These are phyloP conservation scores for Amblyjoppa proteus DNA, from an alignment of 2,888 invertebrate genomes.

Conservation along the genomic window DNA sequence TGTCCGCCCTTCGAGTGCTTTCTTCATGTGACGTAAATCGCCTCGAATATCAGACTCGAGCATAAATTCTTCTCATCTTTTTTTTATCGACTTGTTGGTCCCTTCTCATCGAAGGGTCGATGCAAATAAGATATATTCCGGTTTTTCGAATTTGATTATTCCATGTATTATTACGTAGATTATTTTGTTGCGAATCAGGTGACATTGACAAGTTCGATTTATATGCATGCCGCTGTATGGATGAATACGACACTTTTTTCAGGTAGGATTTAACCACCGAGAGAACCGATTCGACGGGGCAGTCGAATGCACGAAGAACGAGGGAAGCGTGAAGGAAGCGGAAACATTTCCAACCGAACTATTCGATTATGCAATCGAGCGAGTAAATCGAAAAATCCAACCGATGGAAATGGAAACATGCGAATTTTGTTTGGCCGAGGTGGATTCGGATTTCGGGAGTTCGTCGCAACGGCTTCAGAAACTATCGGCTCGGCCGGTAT, in stretches of 20 bases:
- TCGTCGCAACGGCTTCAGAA: constrained; percentile 6
- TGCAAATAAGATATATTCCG: neutral
- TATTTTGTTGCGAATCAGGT: neutral
- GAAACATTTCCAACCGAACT: constrained; percentile 26
- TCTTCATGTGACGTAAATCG: neutral
- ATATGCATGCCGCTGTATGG: neutral
- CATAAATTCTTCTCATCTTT: neutral
- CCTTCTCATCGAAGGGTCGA: neutral
- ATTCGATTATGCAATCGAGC: constrained; percentile 38
- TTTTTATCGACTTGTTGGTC: neutral
- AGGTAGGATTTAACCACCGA: neutral
- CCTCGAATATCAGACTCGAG: neutral
- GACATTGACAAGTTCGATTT: constrained; percentile 6
- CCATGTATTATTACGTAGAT: neutral
- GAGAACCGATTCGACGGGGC: neutral
- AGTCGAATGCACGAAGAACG: constrained; percentile 9
- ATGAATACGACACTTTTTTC: constrained; percentile 15
- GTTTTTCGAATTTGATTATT: neutral
- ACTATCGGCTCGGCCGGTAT: constrained; percentile 22
- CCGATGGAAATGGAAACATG: constrained; percentile 35
- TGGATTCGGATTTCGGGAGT: constrained; percentile 24
- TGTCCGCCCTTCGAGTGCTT: neutral
- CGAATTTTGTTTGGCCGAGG: constrained; percentile 20
- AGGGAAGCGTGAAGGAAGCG: constrained; percentile 12
- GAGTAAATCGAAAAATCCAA: constrained; percentile 37